Evolutionary conservation across 2,888 invertebrate species (phyloP).

Genomic region (Anthoptus insignis): DNA sequence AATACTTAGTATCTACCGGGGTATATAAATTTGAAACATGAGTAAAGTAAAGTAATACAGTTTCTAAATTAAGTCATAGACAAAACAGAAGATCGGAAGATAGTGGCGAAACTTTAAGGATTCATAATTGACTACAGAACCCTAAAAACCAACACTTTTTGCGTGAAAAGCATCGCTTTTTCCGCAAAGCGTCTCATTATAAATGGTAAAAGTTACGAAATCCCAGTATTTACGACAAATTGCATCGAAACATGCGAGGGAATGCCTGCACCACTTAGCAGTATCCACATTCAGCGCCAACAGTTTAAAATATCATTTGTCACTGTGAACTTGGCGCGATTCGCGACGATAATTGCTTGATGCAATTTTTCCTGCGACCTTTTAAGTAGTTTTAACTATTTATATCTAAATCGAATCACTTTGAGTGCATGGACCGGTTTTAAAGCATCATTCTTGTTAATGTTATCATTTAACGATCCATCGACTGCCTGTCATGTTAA

Average conservation of each 20-base stretch:
- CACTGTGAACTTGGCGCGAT: slow-evolving; percentile 67
- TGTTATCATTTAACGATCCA: slow-evolving; percentile 33
- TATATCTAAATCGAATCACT: slow-evolving; percentile 64
- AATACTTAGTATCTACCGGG: too few species aligned
- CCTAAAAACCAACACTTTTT: slow-evolving; percentile 14
- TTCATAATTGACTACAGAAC: too few species aligned
- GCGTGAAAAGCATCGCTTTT: slow-evolving; percentile 10
- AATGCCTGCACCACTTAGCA: slow-evolving; percentile 54
- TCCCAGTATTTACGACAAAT: slow-evolving; percentile 38
- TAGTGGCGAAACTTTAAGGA: too few species aligned
- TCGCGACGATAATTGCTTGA: slow-evolving; percentile 65
- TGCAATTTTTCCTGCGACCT: slow-evolving; percentile 72
- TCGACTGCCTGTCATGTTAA: slow-evolving; percentile 30
- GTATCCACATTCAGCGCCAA: slow-evolving; percentile 64
- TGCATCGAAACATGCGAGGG: slow-evolving; percentile 44
- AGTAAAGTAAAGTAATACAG: too few species aligned
- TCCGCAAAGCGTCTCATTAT: slow-evolving; percentile 31
- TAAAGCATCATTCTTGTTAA: slow-evolving; percentile 29
- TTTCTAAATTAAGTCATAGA: too few species aligned
- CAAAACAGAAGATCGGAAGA: too few species aligned
- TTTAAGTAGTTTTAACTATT: slow-evolving; percentile 68
- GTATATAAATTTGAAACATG: too few species aligned
- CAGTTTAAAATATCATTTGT: slow-evolving; percentile 80
- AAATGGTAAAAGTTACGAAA: slow-evolving; percentile 28
- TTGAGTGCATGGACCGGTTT: slow-evolving; percentile 35